A percentile compares a stretch with the other conserved stretches of the same genome.
These are phyloP conservation scores for Calliscelio sp. DNA, from an alignment of 2,888 invertebrate genomes.

Conservation along the genomic window DNA sequence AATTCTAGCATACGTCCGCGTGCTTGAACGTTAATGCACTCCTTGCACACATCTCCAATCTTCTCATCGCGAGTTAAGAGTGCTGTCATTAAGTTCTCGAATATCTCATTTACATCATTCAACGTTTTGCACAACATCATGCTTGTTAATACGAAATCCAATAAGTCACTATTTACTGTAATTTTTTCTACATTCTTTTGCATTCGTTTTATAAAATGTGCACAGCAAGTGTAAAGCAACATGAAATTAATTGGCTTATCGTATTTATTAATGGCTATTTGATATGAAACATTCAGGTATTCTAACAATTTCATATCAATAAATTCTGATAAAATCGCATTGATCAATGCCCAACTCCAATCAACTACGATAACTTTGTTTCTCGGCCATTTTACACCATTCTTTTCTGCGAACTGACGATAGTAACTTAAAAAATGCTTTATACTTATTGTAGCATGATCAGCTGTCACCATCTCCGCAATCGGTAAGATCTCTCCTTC, in stretches of 20 bases:
- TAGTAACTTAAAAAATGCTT: neutral
- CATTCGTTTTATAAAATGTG: constrained; percentile 14
- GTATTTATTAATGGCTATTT: neutral
- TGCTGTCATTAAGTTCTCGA: neutral
- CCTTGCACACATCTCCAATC: neutral
- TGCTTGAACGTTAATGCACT: neutral
- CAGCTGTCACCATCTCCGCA: constrained; percentile 21
- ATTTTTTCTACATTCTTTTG: neutral
- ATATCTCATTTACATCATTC: neutral
- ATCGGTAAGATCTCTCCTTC: constrained; percentile 1
- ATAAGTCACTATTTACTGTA: neutral
- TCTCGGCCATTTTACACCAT: neutral
- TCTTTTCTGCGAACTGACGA: neutral
- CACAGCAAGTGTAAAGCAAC: constrained; percentile 1
- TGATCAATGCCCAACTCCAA: neutral
- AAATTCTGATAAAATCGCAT: neutral
- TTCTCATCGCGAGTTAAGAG: neutral
- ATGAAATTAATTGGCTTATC: neutral
- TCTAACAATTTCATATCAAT: neutral
- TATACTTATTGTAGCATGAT: constrained; percentile 31
- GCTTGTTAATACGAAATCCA: neutral
- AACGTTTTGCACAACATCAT: neutral
- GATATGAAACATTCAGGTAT: neutral
- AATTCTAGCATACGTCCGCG: neutral
- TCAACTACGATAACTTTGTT: neutral